phyloP scores from a whole-genome alignment of 2,888 invertebrate species.

The Brassicogethes aeneus region DNA sequence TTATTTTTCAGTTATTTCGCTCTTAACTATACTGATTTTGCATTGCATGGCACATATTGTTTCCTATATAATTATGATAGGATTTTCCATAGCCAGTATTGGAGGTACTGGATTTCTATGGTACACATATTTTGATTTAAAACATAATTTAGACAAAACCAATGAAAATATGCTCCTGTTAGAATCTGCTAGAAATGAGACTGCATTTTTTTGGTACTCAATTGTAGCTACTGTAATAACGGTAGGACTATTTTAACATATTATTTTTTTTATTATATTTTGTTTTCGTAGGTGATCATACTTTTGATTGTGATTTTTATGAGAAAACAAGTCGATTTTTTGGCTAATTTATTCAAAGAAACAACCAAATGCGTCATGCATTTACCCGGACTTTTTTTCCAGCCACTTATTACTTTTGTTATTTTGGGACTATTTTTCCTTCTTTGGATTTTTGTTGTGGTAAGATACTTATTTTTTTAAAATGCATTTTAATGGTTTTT shows the following conservation, averaged over 20 bases:
- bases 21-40: conserved; percentile 73
- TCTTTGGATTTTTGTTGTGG: conserved; percentile 81
- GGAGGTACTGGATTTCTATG: conserved; percentile 74
- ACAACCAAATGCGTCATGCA: conserved; percentile 80
- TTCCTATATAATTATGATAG: conserved; percentile 79
- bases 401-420: conserved; percentile 75
- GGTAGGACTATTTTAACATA: conserved; percentile 45
- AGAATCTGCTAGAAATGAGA: conserved; percentile 78
- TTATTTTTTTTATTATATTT: conserved; percentile 5
- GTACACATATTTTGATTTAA: conserved; percentile 80
- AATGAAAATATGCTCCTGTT: conserved; percentile 47
- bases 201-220: conserved; percentile 74
- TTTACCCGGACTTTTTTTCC: conserved; percentile 76
- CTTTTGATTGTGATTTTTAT: conserved; percentile 66
- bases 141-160: conserved; percentile 51
- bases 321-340: conserved; percentile 71
- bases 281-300: conserved; percentile 54
- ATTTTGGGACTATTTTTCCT: conserved; percentile 69
- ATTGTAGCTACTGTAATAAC: conserved; percentile 82
- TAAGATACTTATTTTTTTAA: conserved; percentile 40
- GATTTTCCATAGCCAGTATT: conserved; percentile 66
- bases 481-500: conserved; percentile 2
- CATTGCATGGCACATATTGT: conserved; percentile 76
- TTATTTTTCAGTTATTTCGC: conserved; percentile 62
- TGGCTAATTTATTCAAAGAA: conserved; percentile 80